Evolutionary conservation across 2,888 invertebrate genomes (phyloP), one percentile per base, ranked within the genome.

Genomic region (Tricholauxania praeusta): DNA sequence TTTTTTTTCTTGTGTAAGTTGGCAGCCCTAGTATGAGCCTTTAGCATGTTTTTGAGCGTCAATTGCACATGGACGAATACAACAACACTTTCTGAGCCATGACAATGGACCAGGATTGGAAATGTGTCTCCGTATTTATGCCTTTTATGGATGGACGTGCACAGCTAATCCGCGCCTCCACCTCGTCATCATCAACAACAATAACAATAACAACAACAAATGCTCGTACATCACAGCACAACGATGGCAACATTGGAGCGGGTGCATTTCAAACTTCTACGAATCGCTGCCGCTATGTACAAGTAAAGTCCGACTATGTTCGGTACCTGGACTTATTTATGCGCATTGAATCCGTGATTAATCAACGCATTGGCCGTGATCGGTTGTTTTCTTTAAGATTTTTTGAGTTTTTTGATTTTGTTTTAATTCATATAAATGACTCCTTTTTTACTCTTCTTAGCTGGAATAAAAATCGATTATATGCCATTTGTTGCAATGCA

Each of bases 71-170:
- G 39, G 39, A 39, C 39, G 39, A 39, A 39, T 39, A 39, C 39
- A 39, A 39, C 39, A 39, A 39, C 39, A 10, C 39, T 39, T 39
- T 39, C 39, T 39, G 39, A 39, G 12, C 39, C 12, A 53, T 66
- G 53, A 66, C 51, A 66, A 66, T 52, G 66, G 52, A 32, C 39
- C 19, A 39, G 66, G 53, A 52, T 39, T 51, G 66, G 66, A 53
- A 66, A 53, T 53, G 66, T 66, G 53, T 66, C 52, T 53, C 53
- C 66, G 52, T 53, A 66, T 53, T 66, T 66, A 66, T 66, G 66
- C 66, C 66, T 66, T 66, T 53, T 66, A 53, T 51, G 53, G 53
- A 53, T 39, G 53, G 52, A 66, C 39, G 49, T 39, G 66, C 53
- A 39, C 53, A 66, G 17, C 53, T 66, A 53, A 66, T 66, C 28